Evolutionary conservation across 2,888 invertebrate species (phyloP), one percentile per base, ranked within the genome.

Genomic region (Chloroclysta siterata): DNA sequence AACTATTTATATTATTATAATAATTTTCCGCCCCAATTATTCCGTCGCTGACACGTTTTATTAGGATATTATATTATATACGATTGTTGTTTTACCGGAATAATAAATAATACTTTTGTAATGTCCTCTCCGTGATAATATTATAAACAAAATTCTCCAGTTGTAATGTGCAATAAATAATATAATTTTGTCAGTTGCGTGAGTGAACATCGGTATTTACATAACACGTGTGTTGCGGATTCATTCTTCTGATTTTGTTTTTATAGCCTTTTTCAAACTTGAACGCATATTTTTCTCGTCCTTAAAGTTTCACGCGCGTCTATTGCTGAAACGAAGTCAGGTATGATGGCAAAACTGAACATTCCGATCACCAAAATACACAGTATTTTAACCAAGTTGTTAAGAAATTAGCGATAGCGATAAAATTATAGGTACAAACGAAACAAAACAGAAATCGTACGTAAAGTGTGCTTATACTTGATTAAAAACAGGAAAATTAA

Each of bases 1-100:
- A 90, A 91, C 92, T 92, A 92, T 91, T 91, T 91, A 90, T 89
- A 90, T 85, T 87, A 92, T 85, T 88, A 90, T 90, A 89, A 92
- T 92, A 90, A 90, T 89, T 91, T 87, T 84, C 83, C 79, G 85
- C 83, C 82, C 92, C 92, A 92, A 92, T 92, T 92, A 93, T 91
- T 90, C 80, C 78, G 71, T 70, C 72, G 86, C 84, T 86, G 92
- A 91, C 91, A 91, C 84, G 79, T 90, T 92, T 91, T 91, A 91
- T 91, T 86, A 76, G 80, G 84, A 84, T 87, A 57, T 63, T 48
- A 57, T 53, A 42, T 60, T 64, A 85, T 86, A 88, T 89, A 88
- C 84, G 88, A 89, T 89, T 91, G 90, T 91, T 89, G 78, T 86
- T 81, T 84, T 82, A 83, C 78, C 66, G 53, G 53, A 57, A 60